phyloP scores from a whole-genome alignment of 2,888 invertebrate genomes.

The Pherbina coryleti region DNA sequence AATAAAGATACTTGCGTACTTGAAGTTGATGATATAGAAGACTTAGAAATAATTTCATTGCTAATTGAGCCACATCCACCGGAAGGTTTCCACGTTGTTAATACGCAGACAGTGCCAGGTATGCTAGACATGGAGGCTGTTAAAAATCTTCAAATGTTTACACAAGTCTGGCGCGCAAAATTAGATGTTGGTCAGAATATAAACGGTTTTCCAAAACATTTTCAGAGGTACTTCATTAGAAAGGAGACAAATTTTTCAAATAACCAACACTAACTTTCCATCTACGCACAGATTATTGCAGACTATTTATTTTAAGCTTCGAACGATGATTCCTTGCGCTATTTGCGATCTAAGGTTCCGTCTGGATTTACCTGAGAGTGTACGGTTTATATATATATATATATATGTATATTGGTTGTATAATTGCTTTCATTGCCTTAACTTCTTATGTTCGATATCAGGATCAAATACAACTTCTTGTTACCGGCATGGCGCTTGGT shows the following conservation, averaged over 20 bases:
- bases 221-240: conserved; percentile 65
- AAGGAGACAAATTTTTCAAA: neutral
- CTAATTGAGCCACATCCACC: conserved; percentile 82
- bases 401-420: no score
- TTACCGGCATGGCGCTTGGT: conserved; percentile 85
- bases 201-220: conserved; percentile 72
- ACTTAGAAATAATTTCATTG: conserved; percentile 80
- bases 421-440: neutral
- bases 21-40: conserved; percentile 88
- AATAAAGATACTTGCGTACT: conserved; percentile 85
- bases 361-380: conserved; percentile 88
- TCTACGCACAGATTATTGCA: conserved; percentile 71
- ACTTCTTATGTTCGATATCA: conserved; percentile 50
- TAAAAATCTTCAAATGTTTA: conserved; percentile 84
- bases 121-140: conserved; percentile 77
- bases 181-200: conserved; percentile 70
- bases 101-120: conserved; percentile 83
- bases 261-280: neutral
- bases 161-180: conserved; percentile 83
- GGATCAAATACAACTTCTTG: conserved; percentile 78
- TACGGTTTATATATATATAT: no score
- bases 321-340: conserved; percentile 89
- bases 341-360: conserved; percentile 85
- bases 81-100: conserved; percentile 83
- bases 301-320: conserved; percentile 89